Evolutionary conservation across 2,113 vertebrate species (phyloP), one percentile per base, ranked within the genome.

Genomic region (Barnardius zonarius): DNA sequence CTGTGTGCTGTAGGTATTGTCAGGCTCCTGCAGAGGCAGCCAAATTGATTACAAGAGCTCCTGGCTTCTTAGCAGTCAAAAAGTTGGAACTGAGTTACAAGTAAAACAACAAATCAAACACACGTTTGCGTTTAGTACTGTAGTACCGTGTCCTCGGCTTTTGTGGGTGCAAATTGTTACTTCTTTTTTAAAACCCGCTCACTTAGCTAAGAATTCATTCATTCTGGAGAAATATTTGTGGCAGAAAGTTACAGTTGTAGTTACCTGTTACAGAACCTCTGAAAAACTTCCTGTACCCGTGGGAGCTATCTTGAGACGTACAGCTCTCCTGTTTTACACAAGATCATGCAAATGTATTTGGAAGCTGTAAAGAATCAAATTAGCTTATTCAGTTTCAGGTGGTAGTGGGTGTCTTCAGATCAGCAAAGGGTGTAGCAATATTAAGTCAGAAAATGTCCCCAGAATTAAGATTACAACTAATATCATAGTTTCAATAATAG

Each of bases 1-100:
- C 10, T 22, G 3, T 1, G 11, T 27, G 81, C 39, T 7, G 8
- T 5, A 5, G 39, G 41, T 4, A 0, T 6, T 6, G 33, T 9
- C 23, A 1, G 55, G 17, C 13, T 17, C 33, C 43, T 13, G 55
- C 67, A 5, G 31, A 0, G 2, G 3, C 11, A 5, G 7, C 25
- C 77, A 5, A 7, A 7, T 12, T 4, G 43, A 3, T 31, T n/a
- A 2, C 24, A 39, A 6, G 3, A n/a, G 48, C 7, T 28, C 11
- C 14, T 31, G 48, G 27, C 10, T 13, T 49, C 35, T n/a, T 13
- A 54, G 49, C 15, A 1, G 1, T 27, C 27, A 43, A 10, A 59
- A 31, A 18, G 15, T 7, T 3, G 10, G 25, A 79, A 20, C 14
- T 4, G 24, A 22, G 8, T 31, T 83, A 48, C 41, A 30, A n/a